Evolutionary conservation across 2,888 invertebrate genomes (phyloP), one percentile per base, ranked within the genome.

Genomic region (Melipona bicolor): DNA sequence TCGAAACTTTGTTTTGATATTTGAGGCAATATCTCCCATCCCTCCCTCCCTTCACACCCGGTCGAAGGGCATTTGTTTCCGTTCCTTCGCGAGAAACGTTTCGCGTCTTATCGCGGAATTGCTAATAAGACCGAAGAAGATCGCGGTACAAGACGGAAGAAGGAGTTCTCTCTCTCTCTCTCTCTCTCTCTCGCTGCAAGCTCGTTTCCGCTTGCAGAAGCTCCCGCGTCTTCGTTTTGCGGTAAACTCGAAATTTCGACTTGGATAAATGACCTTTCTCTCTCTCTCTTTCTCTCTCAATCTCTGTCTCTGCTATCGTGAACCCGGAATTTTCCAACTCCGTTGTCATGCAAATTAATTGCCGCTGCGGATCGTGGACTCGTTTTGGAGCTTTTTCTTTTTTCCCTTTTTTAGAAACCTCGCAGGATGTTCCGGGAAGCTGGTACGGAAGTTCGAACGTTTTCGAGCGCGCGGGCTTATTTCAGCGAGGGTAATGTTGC

Each of bases 1-100:
- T 73, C 56, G 24, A 62, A 89, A 84, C 75, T 89, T 88, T 86
- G 84, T 88, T 84, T 89, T 73, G 77, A 79, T 77, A 83, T 82
- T 83, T 77, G 54, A 65, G 78, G 78, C 78, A 68, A 72, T 76
- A 64, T 52, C 43, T 62, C 19, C 9, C 43, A 32, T 43, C 11
- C 43, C 11, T 43, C 2, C 36, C 9, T 6, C 36, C 6, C 36
- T 43, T 9, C 43, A 0, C 43, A 1, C 27, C 4, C 21, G 43
- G 36, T 49, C 15, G 17, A 13, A 15, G 49, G 21, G 9, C 21
- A 19, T 17, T 27, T 32, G 17, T 19, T 49, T 43, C 43, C 43
- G 67, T 17, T 61, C 43, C 36, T 36, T 36, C 4, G 17, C 43
- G 11, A 1, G 79, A 59, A 52, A 65, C 59, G 32, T 54, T 61